Evolutionary conservation across 2,888 invertebrate species (phyloP), one percentile per base, ranked within the genome.

Genomic region (Ophioninae sp.): DNA sequence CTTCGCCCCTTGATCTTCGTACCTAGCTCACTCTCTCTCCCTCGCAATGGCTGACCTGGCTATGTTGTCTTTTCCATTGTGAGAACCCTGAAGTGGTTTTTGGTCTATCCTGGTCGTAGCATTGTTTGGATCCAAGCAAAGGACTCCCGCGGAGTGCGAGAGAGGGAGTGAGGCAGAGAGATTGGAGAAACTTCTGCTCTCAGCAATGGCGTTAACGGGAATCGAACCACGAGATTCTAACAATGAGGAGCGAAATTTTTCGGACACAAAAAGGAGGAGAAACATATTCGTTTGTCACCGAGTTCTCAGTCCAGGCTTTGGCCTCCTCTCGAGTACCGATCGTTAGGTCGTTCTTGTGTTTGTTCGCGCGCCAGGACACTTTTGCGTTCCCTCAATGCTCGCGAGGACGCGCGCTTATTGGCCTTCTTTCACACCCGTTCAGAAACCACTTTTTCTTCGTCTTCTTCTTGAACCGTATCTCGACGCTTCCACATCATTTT

Each of bases 71-170:
- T 85, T 69, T 69, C 81, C 83, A 88, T 90, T 91, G 90, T 91
- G 84, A 73, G 7, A 57, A 6, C 37, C 59, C 57, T 89, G 88
- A 84, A 91, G 91, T 89, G 89, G 89, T 86, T 89, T 50, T 85
- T 81, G 86, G 82, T 74, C 88, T 87, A 86, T 88, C 86, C 64
- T 82, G 85, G 79, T 67, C 69, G 68, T 74, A 85, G 84, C 85
- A 87, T 86, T 87, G 86, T 88, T 87, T 84, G 74, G 41, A 81
- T 79, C 74, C 77, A 72, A 72, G 41, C 79, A 68, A 69, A 23
- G 72, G 68, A 64, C 57, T 73, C 84, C 84, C 73, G 84, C 76
- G 21, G 81, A 50, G 84, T 68, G 68, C 68, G 50, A 50, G 17
- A 50, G 50, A 50, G 13, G 17, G 17, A 50, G 17, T 17, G 13